Evolutionary conservation across 2,888 invertebrate genomes (phyloP).

Genomic region (Entomobrya multifasciata): DNA sequence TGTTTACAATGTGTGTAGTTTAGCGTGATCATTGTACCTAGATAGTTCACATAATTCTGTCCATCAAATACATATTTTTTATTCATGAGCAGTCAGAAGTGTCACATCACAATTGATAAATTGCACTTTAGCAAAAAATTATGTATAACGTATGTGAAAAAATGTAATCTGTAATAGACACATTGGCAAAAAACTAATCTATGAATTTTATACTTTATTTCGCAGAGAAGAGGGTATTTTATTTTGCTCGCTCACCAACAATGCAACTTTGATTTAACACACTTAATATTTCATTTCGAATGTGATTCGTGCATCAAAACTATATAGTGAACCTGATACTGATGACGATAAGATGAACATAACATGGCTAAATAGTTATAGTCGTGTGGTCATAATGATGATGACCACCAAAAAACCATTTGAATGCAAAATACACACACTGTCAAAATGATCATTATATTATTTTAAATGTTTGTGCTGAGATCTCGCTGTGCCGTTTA

Average conservation of each 20-base stretch:
- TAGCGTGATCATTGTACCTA: not conserved
- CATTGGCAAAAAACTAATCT: not conserved
- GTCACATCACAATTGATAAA: slow-evolving; percentile 54
- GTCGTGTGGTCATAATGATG: slow-evolving; percentile 14
- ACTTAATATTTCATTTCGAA: slow-evolving; percentile 1
- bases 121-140: not conserved
- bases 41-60: slow-evolving; percentile 5
- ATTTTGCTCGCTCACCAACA: not conserved
- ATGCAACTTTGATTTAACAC: slow-evolving; percentile 1
- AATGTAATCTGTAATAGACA: not conserved
- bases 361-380: slow-evolving; percentile 13
- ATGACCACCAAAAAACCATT: slow-evolving; percentile 1
- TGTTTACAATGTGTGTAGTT: slow-evolving; percentile 7
- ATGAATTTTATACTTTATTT: slow-evolving; percentile 23
- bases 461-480: slow-evolving; percentile 65
- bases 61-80: slow-evolving; percentile 22
- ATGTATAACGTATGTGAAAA: not conserved
- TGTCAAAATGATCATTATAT: slow-evolving; percentile 70
- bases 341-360: too few relatives aligned
- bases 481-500: slow-evolving; percentile 62
- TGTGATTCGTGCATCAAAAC: slow-evolving; percentile 59
- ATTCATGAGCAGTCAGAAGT: slow-evolving; percentile 37
- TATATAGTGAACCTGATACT: slow-evolving; percentile 65
- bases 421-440: slow-evolving; percentile 55
- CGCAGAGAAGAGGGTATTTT: not conserved